Conservation (phyloP, 2,113 vertebrate species). For the Vicugna pacos region DNA sequence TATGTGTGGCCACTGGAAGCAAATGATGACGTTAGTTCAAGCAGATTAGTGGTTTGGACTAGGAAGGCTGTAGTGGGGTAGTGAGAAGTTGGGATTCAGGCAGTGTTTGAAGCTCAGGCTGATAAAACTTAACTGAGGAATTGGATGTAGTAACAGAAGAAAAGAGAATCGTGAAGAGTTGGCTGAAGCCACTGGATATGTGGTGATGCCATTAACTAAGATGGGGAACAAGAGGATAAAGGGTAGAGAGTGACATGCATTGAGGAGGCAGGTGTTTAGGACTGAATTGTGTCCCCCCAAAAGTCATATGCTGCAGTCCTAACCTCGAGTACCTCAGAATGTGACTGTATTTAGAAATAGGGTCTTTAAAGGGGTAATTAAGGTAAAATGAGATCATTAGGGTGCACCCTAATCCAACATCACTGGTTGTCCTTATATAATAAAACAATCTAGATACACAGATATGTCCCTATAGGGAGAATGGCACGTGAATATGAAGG, state of each 20-base stretch:
- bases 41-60: conserved; percentile 31
- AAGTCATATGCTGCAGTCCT: not conserved
- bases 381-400: not conserved
- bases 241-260: not conserved
- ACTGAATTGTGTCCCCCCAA: not conserved
- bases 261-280: not conserved
- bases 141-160: not conserved
- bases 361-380: not conserved
- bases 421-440: not conserved
- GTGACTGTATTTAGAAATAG: not conserved
- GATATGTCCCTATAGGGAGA: not conserved
- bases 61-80: not conserved
- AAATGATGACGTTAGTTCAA: not conserved
- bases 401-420: not conserved
- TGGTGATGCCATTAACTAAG: not conserved
- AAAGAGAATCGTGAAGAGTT: not conserved
- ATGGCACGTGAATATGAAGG: not conserved
- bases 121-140: not conserved
- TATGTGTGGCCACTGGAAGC: not conserved
- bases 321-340: not conserved
- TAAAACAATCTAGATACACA: not conserved
- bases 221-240: not conserved
- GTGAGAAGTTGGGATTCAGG: not conserved
- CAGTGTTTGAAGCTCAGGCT: not conserved
- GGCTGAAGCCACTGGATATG: not conserved